phyloP scores from a whole-genome alignment of 1,140 invertebrate genomes.

The Listronotus bonariensis region DNA sequence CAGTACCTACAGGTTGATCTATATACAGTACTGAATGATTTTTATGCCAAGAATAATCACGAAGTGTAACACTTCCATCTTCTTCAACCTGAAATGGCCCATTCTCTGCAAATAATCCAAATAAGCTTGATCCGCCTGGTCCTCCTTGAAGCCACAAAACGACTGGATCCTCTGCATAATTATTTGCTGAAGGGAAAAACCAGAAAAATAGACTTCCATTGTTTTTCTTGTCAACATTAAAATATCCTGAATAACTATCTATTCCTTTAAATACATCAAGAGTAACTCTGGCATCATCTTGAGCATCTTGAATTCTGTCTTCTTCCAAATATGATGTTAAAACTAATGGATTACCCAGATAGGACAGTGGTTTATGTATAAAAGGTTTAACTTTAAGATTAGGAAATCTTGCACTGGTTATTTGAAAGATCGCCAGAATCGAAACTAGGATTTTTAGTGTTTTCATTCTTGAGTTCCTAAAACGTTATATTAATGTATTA shows the following conservation, averaged over 20 bases:
- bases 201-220: conserved; percentile 76
- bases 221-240: conserved; percentile 68
- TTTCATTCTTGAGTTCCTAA: neutral
- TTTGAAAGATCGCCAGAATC: neutral
- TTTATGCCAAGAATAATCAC: conserved; percentile 60
- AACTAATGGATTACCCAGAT: conserved; percentile 52
- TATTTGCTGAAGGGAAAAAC: conserved; percentile 70
- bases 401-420: neutral
- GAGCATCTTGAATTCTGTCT: conserved; percentile 55
- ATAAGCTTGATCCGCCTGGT: conserved; percentile 70
- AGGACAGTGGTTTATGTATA: neutral
- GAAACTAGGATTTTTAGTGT: neutral
- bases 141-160: conserved; percentile 78
- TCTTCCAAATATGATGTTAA: conserved; percentile 59
- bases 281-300: neutral
- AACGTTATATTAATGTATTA: neutral
- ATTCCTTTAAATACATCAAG: conserved; percentile 33
- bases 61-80: conserved; percentile 54
- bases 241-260: conserved; percentile 64
- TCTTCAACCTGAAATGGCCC: conserved; percentile 62
- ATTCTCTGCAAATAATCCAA: conserved; percentile 73
- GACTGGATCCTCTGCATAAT: conserved; percentile 62
- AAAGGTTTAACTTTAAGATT: neutral
- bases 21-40: conserved; percentile 79
- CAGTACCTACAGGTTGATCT: conserved; percentile 84